Evolutionary conservation across 2,888 invertebrate genomes (phyloP).

Genomic region (Clusia tigrina): DNA sequence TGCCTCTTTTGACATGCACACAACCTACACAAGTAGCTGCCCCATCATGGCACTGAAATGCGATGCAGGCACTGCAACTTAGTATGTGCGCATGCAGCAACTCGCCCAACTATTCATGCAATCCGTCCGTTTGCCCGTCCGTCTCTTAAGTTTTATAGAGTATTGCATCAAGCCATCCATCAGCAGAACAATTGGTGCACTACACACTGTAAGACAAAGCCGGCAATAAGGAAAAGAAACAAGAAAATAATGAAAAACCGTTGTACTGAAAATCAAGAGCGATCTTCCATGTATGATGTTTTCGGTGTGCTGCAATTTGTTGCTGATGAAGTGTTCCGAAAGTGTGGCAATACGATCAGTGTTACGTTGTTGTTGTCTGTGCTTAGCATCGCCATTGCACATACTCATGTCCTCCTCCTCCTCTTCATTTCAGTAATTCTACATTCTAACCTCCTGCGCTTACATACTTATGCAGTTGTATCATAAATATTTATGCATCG

Average conservation of each 20-base stretch:
- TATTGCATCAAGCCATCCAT: constrained; percentile 44
- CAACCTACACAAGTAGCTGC: constrained; percentile 7
- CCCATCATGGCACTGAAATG: neutral
- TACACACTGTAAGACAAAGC: neutral
- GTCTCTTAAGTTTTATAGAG: no score
- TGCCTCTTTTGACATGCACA: constrained; percentile 15
- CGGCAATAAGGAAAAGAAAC: neutral
- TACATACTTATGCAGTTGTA: constrained; percentile 52
- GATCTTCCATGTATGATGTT: neutral
- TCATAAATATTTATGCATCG: constrained; percentile 42
- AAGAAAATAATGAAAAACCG: neutral
- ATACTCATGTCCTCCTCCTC: neutral
- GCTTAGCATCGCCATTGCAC: neutral
- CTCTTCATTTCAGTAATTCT: constrained; percentile 42
- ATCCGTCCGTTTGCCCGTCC: no score
- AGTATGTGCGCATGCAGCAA: constrained; percentile 46
- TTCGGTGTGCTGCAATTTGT: constrained; percentile 11
- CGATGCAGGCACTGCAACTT: constrained; percentile 32
- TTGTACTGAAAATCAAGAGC: neutral
- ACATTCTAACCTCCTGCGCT: no score
- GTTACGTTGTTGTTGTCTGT: neutral
- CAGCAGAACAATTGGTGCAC: constrained; percentile 51
- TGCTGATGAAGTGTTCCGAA: neutral
- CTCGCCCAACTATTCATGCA: constrained; percentile 36
- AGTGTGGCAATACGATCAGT: constrained; percentile 2